These are phyloP conservation scores for Anthoptus insignis DNA, from an alignment of 2,888 invertebrate species.

Conservation along the genomic window DNA sequence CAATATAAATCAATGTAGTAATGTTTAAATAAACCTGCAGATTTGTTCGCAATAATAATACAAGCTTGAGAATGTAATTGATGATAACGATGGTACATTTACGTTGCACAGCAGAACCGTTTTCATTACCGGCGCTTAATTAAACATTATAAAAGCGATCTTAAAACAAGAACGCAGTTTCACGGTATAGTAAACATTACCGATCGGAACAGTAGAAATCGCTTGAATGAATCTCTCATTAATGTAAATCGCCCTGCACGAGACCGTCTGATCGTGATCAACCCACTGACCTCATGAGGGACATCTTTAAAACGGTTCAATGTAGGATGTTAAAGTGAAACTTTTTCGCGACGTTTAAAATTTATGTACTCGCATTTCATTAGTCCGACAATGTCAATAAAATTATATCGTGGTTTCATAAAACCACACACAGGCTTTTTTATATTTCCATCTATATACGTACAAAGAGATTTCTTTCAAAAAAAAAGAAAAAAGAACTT, in stretches of 20 bases:
- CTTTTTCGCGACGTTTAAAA: too few species aligned
- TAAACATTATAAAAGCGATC: conserved; percentile 65
- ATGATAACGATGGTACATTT: conserved; percentile 12
- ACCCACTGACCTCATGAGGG: conserved; percentile 77
- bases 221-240: conserved; percentile 67
- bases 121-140: conserved; percentile 58
- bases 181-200: conserved; percentile 45
- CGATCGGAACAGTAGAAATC: conserved; percentile 65
- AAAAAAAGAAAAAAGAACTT: too few species aligned
- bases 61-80: not conserved
- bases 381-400: too few species aligned
- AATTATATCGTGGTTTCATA: too few species aligned
- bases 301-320: conserved; percentile 30
- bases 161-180: conserved; percentile 62
- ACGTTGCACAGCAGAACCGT: conserved; percentile 48
- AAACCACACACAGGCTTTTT: too few species aligned
- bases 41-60: not conserved
- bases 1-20: too few species aligned
- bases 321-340: too few species aligned
- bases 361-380: too few species aligned
- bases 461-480: too few species aligned
- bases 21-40: too few species aligned
- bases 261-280: conserved; percentile 60
- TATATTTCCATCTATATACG: conserved; percentile 26
- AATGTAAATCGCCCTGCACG: conserved; percentile 73